Evolutionary conservation across 2,797 vertebrate genomes (phyloP).

Genomic region (Emydoidea blandingii): DNA sequence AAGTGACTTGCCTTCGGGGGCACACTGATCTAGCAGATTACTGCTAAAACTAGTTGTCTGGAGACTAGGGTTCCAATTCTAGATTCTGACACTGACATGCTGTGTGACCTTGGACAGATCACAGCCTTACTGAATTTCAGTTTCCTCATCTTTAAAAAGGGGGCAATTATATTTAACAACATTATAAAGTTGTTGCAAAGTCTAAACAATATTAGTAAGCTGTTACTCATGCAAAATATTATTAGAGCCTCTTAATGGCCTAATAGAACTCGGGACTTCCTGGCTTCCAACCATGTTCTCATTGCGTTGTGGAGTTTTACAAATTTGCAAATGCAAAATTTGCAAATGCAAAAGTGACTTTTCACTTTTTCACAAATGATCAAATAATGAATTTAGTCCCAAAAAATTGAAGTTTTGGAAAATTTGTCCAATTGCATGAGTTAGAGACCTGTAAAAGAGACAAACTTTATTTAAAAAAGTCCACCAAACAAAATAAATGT

Average conservation of each 20-base stretch:
- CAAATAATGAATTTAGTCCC: not conserved
- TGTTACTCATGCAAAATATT: not conserved
- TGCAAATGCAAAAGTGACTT: not conserved
- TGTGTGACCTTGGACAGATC: not conserved
- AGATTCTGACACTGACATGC: not conserved
- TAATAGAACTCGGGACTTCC: not conserved
- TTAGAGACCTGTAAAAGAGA: not conserved
- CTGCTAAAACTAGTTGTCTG: constrained; percentile 1
- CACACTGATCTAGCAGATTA: constrained; percentile 1
- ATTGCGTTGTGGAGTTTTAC: not conserved
- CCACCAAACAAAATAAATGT: not conserved
- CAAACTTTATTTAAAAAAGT: not conserved
- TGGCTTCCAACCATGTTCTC: not conserved
- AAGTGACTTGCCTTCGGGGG: not conserved
- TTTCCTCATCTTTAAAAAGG: not conserved
- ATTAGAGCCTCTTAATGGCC: not conserved
- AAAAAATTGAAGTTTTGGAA: not conserved
- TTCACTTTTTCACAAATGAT: not conserved
- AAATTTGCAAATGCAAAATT: not conserved
- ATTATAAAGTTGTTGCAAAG: not conserved
- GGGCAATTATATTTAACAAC: not conserved
- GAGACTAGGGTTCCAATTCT: not conserved
- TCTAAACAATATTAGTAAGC: not conserved
- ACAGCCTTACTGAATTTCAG: not conserved
- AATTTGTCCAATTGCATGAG: not conserved